Base-by-base conservation (phyloP, 2,888 invertebrate species). In the Eudemis profundana region DNA sequence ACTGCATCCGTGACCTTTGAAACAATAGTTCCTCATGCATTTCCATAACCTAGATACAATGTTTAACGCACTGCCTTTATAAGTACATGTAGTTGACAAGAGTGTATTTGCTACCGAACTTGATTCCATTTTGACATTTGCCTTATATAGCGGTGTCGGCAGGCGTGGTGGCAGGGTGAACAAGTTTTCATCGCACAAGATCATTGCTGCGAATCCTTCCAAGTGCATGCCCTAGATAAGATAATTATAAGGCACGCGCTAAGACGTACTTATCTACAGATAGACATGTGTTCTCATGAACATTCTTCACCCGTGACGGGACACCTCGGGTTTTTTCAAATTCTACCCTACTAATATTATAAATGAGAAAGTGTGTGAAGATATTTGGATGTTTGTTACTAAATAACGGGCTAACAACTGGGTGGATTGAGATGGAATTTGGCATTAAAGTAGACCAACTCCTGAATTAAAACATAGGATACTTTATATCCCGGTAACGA, bases 71-170 rank as follows among this genome's bases (percentile, higher is more conserved):
- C n/a, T 62, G 46, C 8, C 61, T 62, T 54, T 54, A 50, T 46
- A 54, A 5, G 54, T 42, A 15, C 27, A 38, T 23, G 54, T 29
- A 15, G 57, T 36, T 47, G 19, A 46, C 21, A 46, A 27, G 50
- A 46, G 15, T 21, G 27, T 36, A 27, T 54, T 62, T 62, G 38
- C 47, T 54, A 62, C 46, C 62, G 62, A 54, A 62, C 54, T 54
- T 27, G 40, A 54, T 62, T 62, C 47, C 14, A 19, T 57, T n/a
- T 38, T 62, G 62, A 62, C 54, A 62, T 62, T 62, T 62, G 47
- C 62, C 62, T 62, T 62, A 46, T 53, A 54, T 62, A 46, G 61
- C 12, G 23, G 2, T 54, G 61, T 15, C 17, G 44, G 46, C 33
- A 14, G 19, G 12, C n/a, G 44, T 14, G 27, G 19, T n/a, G 46